Percentiles rank a stretch among this genome's conserved stretches.
These are phyloP conservation scores for Bubo bubo DNA, from an alignment of 2,113 vertebrate species.

Conservation along the genomic window DNA sequence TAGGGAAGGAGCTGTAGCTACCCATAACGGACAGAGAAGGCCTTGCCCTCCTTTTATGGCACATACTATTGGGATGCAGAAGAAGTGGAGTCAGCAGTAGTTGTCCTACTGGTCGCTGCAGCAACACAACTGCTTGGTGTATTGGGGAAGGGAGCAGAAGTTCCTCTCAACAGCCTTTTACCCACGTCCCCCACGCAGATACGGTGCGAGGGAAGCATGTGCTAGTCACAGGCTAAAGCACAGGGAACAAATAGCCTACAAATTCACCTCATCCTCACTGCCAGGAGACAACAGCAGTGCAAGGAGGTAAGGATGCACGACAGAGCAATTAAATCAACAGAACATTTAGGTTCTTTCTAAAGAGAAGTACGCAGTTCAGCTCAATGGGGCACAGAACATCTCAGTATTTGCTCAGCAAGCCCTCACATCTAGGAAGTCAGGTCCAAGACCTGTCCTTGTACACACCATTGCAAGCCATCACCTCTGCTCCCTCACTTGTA, in stretches of 20 bases:
- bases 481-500: not conserved
- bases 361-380: not conserved
- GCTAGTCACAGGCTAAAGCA: constrained; percentile 19
- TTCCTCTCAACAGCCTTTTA: not conserved
- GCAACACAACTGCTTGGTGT: not conserved
- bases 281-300: not conserved
- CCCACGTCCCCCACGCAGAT: not conserved
- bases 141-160: not conserved
- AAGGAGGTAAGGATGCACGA: not conserved
- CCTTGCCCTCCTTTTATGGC: not conserved
- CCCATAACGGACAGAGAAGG: not conserved
- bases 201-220: not conserved
- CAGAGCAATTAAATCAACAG: not conserved
- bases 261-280: not conserved
- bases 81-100: not conserved
- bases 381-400: not conserved
- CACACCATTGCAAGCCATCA: not conserved
- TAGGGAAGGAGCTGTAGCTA: not conserved
- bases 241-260: not conserved
- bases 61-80: not conserved
- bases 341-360: not conserved
- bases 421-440: not conserved
- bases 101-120: not conserved
- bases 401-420: not conserved
- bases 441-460: not conserved